These are phyloP conservation scores for Urophycis tenuis DNA, from an alignment of 2,797 vertebrate species.

Conservation along the genomic window DNA sequence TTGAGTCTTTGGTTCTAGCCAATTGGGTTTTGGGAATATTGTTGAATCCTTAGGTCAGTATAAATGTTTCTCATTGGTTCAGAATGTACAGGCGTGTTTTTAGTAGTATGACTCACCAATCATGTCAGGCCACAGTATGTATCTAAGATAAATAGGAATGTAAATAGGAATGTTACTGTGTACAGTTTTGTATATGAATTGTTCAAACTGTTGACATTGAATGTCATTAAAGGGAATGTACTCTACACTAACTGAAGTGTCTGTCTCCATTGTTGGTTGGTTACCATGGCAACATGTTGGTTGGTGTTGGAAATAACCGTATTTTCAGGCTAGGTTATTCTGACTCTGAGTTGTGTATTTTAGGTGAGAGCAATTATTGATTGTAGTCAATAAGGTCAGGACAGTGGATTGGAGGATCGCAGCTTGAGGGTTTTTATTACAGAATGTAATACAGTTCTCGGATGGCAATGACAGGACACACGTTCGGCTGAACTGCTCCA, in stretches of 20 bases:
- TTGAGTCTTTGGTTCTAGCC: neutral
- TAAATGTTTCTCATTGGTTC: neutral
- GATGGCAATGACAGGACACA: too few species aligned
- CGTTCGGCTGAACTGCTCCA: too few species aligned
- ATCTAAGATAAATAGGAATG: conserved; percentile 24
- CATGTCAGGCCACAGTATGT: conserved; percentile 30
- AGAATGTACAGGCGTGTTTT: neutral
- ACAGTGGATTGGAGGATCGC: too few species aligned
- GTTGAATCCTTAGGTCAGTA: neutral
- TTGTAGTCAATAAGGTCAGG: too few species aligned
- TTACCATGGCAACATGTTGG: too few species aligned
- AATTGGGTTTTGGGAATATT: neutral
- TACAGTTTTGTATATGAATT: conserved; percentile 35
- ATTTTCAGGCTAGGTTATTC: too few species aligned
- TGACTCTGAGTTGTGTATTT: too few species aligned
- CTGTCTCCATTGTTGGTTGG: neutral
- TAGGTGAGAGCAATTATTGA: too few species aligned
- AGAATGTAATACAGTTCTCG: too few species aligned
- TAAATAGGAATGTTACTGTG: conserved; percentile 30
- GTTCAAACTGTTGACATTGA: conserved; percentile 33
- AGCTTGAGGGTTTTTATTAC: too few species aligned
- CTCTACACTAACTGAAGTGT: neutral
- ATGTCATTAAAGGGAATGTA: conserved; percentile 48
- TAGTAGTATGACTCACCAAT: neutral
- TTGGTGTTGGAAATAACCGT: too few species aligned